Evolutionary conservation across 2,797 vertebrate species (phyloP), one percentile per base, ranked within the genome.

Genomic region (Sebastes aleutianus): DNA sequence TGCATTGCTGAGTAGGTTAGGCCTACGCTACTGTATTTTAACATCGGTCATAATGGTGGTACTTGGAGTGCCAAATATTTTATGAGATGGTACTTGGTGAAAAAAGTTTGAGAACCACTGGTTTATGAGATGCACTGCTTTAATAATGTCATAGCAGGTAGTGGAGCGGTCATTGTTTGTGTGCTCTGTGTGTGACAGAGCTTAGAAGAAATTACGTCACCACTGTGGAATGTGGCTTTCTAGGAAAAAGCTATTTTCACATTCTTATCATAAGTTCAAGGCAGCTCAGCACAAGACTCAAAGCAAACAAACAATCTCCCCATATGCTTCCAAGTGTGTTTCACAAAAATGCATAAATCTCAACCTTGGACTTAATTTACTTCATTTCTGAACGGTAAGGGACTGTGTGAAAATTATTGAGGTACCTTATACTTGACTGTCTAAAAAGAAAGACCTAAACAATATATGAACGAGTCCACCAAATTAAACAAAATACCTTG

Each of bases 141-240:
- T 50, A 24, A 39, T 75, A 53, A 22, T 47, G 57, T 65, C 39
- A 10, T 29, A 47, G 54, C 65, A 69, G 65, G n/a, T 31, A 6
- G 76, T 3, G 31, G 31, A 27, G 31, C 0, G 1, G 36, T 7
- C 6, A 11, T 67, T 82, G 73, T 85, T 73, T 71, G 50, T 71
- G 50, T 14, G 68, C 47, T 11, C 1, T 26, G 61, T 39, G 50
- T 64, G 84, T 74, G 85, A 89, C 63, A 31, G 27, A 47, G 62
- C 18, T 62, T 31, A 14, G 13, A 22, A 64, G 66, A 76, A 27
- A 34, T 80, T 54, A 81, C 7, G 9, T 85, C 82, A 84, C 20
- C 29, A 8, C 66, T 31, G 0, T 69, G 83, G 85, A 82, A 89
- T 85, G 70, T 58, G 50, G 20, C 50, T 53, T 32, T 76, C 56